Base-by-base conservation (phyloP, 2,888 invertebrate genomes). In the Philaethria dido region DNA sequence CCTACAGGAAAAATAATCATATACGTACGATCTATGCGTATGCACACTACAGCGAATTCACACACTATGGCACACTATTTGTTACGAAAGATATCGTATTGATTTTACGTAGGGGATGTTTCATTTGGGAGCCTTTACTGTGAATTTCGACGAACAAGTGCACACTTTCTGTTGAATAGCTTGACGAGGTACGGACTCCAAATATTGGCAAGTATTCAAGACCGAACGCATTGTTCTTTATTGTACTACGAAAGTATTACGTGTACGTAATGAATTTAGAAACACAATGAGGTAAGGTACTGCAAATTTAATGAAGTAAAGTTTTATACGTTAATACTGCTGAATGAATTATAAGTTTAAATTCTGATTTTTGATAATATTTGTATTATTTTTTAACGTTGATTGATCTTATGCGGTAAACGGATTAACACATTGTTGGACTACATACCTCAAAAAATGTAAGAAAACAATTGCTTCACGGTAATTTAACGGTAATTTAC, bases 81-180 rank as follows among this genome's bases (percentile, higher is more conserved):
- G 29, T 6, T 4, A 29, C 6, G 29, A 29, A 4, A 29, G 29
- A 29, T 29, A 6, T 29, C 11, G 59, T 14, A 55, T 45, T 18
- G 18, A 59, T 18, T 45, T 33, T 25, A 63, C 52, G 48, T 50
- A 45, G 55, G 13, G 9, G 20, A 25, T 69, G 54, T 69, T 68
- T 69, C 62, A 71, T 73, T 74, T 60, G 70, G 67, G 61, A 68
- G 66, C 69, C 65, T 73, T 77, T 75, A 67, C 71, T 71, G 70
- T 69, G 4, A 16, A 14, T 52, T 29, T 29, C 16, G 72, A 73
- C 69, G 70, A 57, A 65, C 36, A 59, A 68, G 45, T 61, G 48
- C 64, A 63, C 42, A 22, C 61, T 54, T 62, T 64, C 61, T 61
- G 29, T 55, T 66, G 68, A 67, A 68, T 67, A 25, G 52, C 62